phyloP scores from a whole-genome alignment of 2,888 invertebrate species.

The Dasysyrphus albostriatus region DNA sequence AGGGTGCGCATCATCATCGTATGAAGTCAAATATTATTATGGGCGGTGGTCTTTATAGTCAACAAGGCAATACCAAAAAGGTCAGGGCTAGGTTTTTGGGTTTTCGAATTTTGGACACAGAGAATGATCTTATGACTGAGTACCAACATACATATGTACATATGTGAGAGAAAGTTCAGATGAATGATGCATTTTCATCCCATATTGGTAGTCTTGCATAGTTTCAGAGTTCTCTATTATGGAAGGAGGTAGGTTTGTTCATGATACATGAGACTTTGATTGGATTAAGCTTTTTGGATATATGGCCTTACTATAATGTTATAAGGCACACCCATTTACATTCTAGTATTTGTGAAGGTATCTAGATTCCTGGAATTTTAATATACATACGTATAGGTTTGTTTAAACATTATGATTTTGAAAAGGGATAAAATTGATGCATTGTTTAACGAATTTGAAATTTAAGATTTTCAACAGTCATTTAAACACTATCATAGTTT shows the following conservation, averaged over 20 bases:
- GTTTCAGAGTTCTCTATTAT: conserved; percentile 30
- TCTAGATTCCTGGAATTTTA: not conserved
- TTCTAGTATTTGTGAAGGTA: not conserved
- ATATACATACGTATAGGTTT: too few relatives aligned
- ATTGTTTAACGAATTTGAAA: not conserved
- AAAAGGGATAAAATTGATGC: not conserved
- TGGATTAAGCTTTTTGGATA: conserved; percentile 12
- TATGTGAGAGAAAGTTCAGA: conserved; percentile 8
- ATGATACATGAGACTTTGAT: conserved; percentile 61
- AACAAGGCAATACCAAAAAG: not conserved
- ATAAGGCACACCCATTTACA: not conserved
- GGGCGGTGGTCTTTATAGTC: not conserved
- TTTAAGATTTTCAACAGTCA: not conserved
- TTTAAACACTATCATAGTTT: too few relatives aligned
- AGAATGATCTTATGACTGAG: conserved; percentile 21
- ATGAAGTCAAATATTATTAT: conserved; percentile 23
- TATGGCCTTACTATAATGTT: not conserved
- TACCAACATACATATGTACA: not conserved
- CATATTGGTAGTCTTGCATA: conserved; percentile 32
- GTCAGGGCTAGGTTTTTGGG: conserved; percentile 17
- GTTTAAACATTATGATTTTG: not conserved
- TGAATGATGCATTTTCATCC: conserved; percentile 7
- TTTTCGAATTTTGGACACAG: conserved; percentile 25
- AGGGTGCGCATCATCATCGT: not conserved
- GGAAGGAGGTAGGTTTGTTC: not conserved